These are phyloP conservation scores for Melangyna quadrimaculata DNA, from an alignment of 2,888 invertebrate genomes.

Conservation along the genomic window DNA sequence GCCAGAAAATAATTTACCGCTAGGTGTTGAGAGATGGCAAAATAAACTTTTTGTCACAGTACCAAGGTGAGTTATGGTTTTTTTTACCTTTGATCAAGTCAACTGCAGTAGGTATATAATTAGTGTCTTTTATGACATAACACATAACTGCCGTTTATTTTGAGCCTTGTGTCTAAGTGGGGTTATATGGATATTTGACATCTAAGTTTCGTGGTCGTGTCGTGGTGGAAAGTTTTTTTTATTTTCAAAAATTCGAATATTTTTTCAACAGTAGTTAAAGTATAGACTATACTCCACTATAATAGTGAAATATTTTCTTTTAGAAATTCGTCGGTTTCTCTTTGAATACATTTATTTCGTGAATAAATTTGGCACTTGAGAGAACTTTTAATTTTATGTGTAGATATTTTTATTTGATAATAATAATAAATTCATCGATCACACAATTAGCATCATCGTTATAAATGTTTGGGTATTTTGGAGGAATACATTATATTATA, in stretches of 20 bases:
- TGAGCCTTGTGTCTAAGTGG: not conserved
- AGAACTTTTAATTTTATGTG: not conserved
- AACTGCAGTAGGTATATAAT: not conserved
- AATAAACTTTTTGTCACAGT: conserved; percentile 87
- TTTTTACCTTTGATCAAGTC: not conserved
- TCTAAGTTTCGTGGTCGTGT: too few species aligned
- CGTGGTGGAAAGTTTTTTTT: too few species aligned
- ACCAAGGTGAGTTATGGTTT: conserved; percentile 82
- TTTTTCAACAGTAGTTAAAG: too few species aligned
- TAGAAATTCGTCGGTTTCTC: not conserved
- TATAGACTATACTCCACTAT: too few species aligned
- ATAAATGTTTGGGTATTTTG: not conserved
- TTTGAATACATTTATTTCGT: not conserved
- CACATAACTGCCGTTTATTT: not conserved
- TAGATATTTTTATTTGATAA: not conserved
- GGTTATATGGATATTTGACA: too few species aligned
- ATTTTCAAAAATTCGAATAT: too few species aligned
- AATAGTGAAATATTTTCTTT: too few species aligned
- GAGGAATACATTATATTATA: not conserved
- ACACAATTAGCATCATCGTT: not conserved
- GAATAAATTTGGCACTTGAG: not conserved
- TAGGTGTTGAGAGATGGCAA: conserved; percentile 87
- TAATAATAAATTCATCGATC: not conserved
- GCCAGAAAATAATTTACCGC: conserved; percentile 85
- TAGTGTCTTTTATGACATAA: not conserved